Conservation (phyloP, 2,888 invertebrate species). For the Orgyia antiqua region DNA sequence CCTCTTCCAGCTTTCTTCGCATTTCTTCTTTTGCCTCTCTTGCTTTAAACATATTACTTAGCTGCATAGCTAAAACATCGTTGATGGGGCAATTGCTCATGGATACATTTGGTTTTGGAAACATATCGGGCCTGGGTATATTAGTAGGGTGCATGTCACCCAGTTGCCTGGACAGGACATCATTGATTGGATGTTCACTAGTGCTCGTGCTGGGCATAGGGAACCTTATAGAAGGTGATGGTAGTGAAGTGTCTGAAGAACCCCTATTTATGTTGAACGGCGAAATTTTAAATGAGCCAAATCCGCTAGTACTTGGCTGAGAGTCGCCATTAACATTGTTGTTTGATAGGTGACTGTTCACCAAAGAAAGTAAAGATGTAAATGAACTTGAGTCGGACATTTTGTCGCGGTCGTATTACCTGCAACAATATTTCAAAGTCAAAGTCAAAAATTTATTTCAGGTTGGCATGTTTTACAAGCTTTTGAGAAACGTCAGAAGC, state of each 20-base stretch:
- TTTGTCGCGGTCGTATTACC: too few species aligned
- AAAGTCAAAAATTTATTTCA: too few species aligned
- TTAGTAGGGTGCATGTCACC: neutral
- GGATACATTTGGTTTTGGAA: neutral
- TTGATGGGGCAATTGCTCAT: conserved; percentile 32
- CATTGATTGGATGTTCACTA: conserved; percentile 5
- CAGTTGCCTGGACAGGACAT: conserved; percentile 12
- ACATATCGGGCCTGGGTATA: neutral
- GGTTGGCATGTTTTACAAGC: too few species aligned
- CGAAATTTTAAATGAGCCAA: conserved; percentile 7
- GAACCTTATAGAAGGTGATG: conserved; percentile 35
- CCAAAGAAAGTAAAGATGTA: conserved; percentile 54
- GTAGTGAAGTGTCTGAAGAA: conserved; percentile 37
- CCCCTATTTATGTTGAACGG: conserved; percentile 16
- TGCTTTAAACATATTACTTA: conserved; percentile 60
- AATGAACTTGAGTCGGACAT: conserved; percentile 57
- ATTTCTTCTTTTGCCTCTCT: conserved; percentile 46
- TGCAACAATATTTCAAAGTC: conserved; percentile 1
- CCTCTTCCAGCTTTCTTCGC: conserved; percentile 37
- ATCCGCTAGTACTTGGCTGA: conserved; percentile 20
- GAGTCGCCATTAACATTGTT: conserved; percentile 30
- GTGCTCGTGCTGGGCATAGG: conserved; percentile 39
- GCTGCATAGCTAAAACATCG: conserved; percentile 45
- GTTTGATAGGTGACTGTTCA: conserved; percentile 61
- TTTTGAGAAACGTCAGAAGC: too few species aligned